Evolutionary conservation across 2,888 invertebrate genomes (phyloP), one percentile per base, ranked within the genome.

Genomic region (Isoperla grammatica): DNA sequence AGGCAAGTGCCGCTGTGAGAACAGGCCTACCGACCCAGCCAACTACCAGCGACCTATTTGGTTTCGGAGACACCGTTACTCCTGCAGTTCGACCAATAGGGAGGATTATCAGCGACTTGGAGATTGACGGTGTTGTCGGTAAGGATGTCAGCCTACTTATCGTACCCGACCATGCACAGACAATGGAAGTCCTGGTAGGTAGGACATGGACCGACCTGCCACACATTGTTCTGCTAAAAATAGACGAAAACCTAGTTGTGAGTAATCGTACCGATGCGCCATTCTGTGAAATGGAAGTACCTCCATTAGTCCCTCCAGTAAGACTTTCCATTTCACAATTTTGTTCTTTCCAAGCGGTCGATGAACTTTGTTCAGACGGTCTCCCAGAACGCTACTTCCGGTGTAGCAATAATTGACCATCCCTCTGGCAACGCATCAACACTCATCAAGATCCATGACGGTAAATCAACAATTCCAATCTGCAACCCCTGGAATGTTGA

Each of bases 131-230:
- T n/a, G n/a, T n/a, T n/a, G 5, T 43, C 3, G 48, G 20, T 48
- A 23, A 23, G 12, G 8, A 2, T 12, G 4, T 48, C 15, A 19
- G n/a, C 3, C 19, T 48, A 20, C 20, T 15, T 20, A 23, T 48
- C 2, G 48, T 48, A 5, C 48, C 48, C 9, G 48, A 48, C n/a
- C n/a, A 48, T 22, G 48, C 48, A 5, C 48, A 48, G 48, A 12
- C 19, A 9, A 48, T 23, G 11, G 20, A 20, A 11, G n/a, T 48
- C 22, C 15, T 48, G 9, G n/a, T 48, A 6, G 48, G 48, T 9
- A 9, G 48, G 3, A 12, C 22, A 2, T 48, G 5, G 8, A 48
- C n/a, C 4, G 48, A 48, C 4, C 20, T 20, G 22, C 48, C 48
- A 12, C 48, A 48, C 22, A 13, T 48, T 2, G 48, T 23, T 23